A percentile compares a stretch with the other conserved stretches of the same genome.
These are phyloP conservation scores for Gryllus longicercus DNA, from an alignment of 2,888 invertebrate species.

Conservation along the genomic window DNA sequence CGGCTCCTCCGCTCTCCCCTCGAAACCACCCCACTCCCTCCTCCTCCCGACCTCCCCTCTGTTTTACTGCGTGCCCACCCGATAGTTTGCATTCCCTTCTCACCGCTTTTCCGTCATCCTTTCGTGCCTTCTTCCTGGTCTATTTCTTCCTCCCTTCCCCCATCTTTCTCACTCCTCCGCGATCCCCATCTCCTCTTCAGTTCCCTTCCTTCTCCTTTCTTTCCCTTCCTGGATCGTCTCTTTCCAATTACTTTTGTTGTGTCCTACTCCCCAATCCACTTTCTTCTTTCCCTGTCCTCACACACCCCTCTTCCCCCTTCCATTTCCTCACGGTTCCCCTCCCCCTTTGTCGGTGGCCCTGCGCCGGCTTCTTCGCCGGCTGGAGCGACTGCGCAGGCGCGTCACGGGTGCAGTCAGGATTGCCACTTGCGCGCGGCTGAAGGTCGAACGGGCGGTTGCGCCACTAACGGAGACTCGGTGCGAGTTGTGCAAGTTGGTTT, in stretches of 20 bases:
- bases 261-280: background rate
- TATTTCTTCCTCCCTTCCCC: slow-evolving; percentile 24
- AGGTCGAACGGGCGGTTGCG: no score
- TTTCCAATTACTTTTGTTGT: background rate
- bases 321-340: background rate
- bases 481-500: no score
- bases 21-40: slow-evolving; percentile 11
- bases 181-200: background rate
- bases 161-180: slow-evolving; percentile 25
- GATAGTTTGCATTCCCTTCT: background rate
- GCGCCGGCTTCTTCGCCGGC: no score
- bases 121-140: slow-evolving; percentile 25
- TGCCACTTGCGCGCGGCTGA: no score
- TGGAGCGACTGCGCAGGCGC: no score
- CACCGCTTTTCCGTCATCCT: background rate
- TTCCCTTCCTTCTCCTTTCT: slow-evolving; percentile 23
- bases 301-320: background rate
- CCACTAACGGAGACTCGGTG: no score
- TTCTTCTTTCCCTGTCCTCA: background rate
- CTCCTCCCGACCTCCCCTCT: background rate
- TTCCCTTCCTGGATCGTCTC: background rate
- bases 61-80: background rate
- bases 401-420: no score
- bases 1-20: background rate
- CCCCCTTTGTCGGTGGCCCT: no score